Base-by-base conservation (phyloP, 1,140 invertebrate genomes). In the Neodiprion lecontei region DNA sequence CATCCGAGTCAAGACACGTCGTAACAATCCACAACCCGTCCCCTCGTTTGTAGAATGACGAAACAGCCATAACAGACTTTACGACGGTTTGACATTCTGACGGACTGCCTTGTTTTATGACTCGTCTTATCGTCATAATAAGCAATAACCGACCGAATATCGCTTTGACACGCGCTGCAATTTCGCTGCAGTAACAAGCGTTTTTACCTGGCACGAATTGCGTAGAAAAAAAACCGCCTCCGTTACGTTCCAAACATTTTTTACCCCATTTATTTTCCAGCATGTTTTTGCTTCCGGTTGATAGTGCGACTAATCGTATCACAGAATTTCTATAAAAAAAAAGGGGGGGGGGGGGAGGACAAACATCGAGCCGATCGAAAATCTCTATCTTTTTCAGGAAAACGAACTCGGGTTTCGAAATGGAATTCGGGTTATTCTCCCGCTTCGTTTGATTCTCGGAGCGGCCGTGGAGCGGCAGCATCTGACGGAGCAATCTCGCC, bases 381-480 rank as follows among this genome's bases (percentile, higher is more conserved):
- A 21, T 21, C 17, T 21, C 17, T 21, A 21, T 21, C 17, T 21
- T 21, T 21, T 21, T 21, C 17, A 61, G 7, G 11, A 61, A 61
- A 61, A 12, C 53, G n/a, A 40, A 61, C 11, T 61, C 9, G n/a
- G 11, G 11, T 9, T 12, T 9, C 11, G n/a, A 12, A 61, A 61
- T 40, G 28, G 53, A 61, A 61, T 61, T 61, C 53, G n/a, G n/a
- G 53, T 17, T 61, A 61, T 61, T 61, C 53, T 61, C 53, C 11
- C 53, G 53, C 53, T 61, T 8, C 4, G 53, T 5, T 61, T 14
- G 53, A 61, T 61, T 61, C 53, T 47, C 21, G 40, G 23, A 69
- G 11, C 40, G 8, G 14, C 67, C 72, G 49, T 65, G 66, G 73
- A 78, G 69, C 74, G 79, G 73, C 77, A 81, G 76, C 77, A 78